Evolutionary conservation across 1,140 invertebrate species (phyloP).

Genomic region (Drosophila kohkoa): DNA sequence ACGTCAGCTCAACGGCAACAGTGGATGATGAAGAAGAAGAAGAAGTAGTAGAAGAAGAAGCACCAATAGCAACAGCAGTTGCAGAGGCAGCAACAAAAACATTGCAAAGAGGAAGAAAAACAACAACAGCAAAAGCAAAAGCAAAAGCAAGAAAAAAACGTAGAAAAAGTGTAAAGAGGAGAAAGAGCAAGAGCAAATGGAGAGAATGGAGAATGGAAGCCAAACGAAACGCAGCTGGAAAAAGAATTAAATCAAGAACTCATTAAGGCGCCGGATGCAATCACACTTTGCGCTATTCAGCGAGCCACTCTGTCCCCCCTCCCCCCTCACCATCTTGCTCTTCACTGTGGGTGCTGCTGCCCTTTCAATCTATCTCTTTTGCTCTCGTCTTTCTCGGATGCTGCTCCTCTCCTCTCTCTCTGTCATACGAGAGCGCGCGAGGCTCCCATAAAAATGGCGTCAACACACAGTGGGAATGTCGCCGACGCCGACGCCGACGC

Average conservation of each 20-base stretch:
- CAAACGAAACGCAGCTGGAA: constrained; percentile 77
- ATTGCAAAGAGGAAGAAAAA: neutral
- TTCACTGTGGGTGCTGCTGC: neutral
- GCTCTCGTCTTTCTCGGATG: neutral
- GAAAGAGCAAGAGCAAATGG: constrained; percentile 8
- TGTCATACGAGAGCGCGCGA: constrained; percentile 34
- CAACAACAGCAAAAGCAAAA: neutral
- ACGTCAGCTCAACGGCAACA: constrained; percentile 61
- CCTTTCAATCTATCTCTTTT: constrained; percentile 1
- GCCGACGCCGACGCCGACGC: constrained; percentile 3
- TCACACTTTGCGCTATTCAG: constrained; percentile 83
- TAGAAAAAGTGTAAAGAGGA: neutral
- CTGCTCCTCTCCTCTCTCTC: neutral
- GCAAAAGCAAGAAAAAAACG: neutral
- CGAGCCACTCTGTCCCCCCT: constrained; percentile 52
- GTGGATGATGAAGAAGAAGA: constrained; percentile 1
- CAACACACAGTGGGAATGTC: constrained; percentile 63
- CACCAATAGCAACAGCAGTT: neutral
- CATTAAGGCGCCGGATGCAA: constrained; percentile 84
- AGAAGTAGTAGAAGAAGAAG: neutral
- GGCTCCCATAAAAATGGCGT: constrained; percentile 52
- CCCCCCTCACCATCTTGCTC: neutral
- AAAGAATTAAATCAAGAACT: constrained; percentile 84
- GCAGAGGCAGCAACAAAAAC: constrained; percentile 9
- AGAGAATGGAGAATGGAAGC: constrained; percentile 51